Evolutionary conservation across 2,797 vertebrate genomes (phyloP).

Genomic region (Tympanoctomys barrerae): DNA sequence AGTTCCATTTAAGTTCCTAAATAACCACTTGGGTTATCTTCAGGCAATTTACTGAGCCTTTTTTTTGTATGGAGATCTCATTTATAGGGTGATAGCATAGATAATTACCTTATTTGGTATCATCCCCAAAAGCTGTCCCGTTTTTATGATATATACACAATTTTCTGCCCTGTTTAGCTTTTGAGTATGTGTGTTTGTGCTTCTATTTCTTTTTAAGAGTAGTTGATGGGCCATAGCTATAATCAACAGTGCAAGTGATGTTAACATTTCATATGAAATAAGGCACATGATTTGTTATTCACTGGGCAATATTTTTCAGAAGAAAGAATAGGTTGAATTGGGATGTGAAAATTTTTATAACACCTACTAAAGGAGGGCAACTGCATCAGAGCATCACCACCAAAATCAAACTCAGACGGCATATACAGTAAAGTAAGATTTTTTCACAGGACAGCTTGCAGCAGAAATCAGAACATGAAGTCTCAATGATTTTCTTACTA

Average conservation of each 20-base stretch:
- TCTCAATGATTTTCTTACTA: background rate
- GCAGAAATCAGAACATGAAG: background rate
- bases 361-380: background rate
- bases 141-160: slow-evolving; percentile 19
- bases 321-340: background rate
- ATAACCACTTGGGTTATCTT: slow-evolving; percentile 64
- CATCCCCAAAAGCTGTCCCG: background rate
- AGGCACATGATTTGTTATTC: background rate
- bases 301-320: background rate
- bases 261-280: background rate
- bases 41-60: slow-evolving; percentile 1
- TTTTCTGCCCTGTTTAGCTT: background rate
- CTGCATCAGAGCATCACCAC: background rate
- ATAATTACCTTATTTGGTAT: slow-evolving; percentile 44
- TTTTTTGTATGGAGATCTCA: slow-evolving; percentile 50
- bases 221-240: background rate
- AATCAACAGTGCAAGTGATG: background rate
- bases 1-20: slow-evolving; percentile 58
- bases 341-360: slow-evolving; percentile 11
- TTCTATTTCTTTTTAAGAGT: background rate
- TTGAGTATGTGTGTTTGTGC: background rate
- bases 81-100: slow-evolving; percentile 5
- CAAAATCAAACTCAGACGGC: background rate
- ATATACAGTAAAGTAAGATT: rapidly evolving
- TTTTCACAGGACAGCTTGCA: background rate